Conservation (phyloP, 2,888 invertebrate species). For the Cristatella mucedo region DNA sequence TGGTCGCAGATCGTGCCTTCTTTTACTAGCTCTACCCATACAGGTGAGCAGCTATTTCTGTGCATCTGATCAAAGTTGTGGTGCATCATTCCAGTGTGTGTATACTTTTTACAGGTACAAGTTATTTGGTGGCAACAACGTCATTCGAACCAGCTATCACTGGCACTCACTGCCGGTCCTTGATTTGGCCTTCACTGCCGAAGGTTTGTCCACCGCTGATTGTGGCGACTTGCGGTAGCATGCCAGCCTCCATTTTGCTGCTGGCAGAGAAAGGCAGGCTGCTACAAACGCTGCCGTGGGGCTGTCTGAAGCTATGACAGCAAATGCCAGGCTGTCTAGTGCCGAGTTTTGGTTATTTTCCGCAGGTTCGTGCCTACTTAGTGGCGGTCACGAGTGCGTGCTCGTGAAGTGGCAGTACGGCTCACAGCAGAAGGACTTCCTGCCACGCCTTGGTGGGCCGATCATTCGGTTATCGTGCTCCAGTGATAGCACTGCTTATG, state of each 20-base stretch:
- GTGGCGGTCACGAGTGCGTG: slow-evolving; percentile 61
- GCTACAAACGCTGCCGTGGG: background rate
- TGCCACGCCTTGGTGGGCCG: slow-evolving; percentile 55
- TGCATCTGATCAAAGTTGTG: background rate
- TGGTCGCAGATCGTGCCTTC: too few relatives aligned
- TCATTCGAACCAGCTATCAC: slow-evolving; percentile 46
- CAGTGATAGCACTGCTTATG: slow-evolving; percentile 48
- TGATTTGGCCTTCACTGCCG: slow-evolving; percentile 49
- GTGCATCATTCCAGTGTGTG: slow-evolving; percentile 10
- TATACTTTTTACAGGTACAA: slow-evolving; percentile 19
- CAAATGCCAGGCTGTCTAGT: too few relatives aligned
- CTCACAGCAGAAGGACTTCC: slow-evolving; percentile 42
- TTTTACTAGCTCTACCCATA: too few relatives aligned
- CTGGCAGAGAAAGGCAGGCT: too few relatives aligned
- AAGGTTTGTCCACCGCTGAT: slow-evolving; percentile 41
- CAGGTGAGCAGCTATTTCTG: too few relatives aligned
- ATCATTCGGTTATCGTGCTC: slow-evolving; percentile 50
- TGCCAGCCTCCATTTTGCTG: background rate
- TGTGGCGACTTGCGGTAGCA: background rate
- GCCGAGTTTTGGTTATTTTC: slow-evolving; percentile 9
- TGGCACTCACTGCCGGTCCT: slow-evolving; percentile 61
- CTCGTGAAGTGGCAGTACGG: slow-evolving; percentile 54
- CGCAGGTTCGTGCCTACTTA: slow-evolving; percentile 52
- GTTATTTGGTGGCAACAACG: slow-evolving; percentile 17
- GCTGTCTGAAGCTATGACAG: background rate